phyloP scores from a whole-genome alignment of 2,113 vertebrate species.

The Corapipo altera region DNA sequence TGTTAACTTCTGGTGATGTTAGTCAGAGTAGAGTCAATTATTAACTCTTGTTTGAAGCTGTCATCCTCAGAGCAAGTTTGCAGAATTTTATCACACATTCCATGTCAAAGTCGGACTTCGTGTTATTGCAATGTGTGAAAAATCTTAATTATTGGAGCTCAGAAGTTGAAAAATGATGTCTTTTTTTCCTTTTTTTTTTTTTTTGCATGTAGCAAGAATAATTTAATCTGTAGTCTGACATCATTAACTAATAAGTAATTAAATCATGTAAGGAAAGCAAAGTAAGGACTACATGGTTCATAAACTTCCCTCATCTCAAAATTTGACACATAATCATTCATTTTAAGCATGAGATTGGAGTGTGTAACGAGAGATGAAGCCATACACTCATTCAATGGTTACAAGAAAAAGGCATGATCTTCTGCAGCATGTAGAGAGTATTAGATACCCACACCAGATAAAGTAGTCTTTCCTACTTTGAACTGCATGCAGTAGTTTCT shows the following conservation, averaged over 20 bases:
- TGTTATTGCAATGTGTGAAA: background rate
- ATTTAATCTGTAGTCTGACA: background rate
- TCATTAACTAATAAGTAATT: background rate
- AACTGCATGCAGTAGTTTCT: background rate
- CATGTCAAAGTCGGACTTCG: background rate
- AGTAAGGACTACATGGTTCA: background rate
- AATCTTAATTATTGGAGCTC: background rate
- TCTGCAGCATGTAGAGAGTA: background rate
- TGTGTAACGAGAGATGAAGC: background rate
- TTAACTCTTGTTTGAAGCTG: background rate
- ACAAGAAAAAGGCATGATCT: background rate
- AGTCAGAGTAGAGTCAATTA: background rate
- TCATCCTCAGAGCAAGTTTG: background rate
- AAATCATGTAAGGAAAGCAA: background rate
- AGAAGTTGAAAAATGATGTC: background rate
- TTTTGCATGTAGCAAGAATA: background rate
- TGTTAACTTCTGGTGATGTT: background rate
- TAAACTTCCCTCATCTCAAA: background rate
- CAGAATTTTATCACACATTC: background rate
- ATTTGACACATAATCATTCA: background rate
- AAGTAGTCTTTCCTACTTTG: background rate
- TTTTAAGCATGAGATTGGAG: background rate
- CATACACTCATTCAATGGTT: background rate
- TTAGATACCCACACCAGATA: background rate
- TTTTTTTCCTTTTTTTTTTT: background rate